phyloP scores from a whole-genome alignment of 2,888 invertebrate genomes.

The Homarus gammarus region DNA sequence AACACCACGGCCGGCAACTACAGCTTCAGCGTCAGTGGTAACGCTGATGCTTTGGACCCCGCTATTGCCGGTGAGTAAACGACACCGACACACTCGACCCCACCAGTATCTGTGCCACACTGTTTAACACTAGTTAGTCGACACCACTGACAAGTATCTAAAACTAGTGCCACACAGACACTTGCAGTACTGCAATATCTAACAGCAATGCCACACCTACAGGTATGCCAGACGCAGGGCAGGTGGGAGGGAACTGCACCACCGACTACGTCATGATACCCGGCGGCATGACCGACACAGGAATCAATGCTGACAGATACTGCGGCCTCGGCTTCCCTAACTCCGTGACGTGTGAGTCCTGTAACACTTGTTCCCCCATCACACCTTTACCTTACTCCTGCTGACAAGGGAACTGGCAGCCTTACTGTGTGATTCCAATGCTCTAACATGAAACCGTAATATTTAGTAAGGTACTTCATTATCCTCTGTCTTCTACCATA shows the following conservation, averaged over 20 bases:
- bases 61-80: constrained; percentile 81
- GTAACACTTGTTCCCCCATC: too few relatives aligned
- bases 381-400: too few relatives aligned
- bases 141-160: not conserved
- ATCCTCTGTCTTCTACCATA: not conserved
- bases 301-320: constrained; percentile 83
- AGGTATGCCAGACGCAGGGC: constrained; percentile 19
- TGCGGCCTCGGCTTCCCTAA: constrained; percentile 87
- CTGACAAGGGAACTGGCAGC: too few relatives aligned
- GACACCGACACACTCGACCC: not conserved
- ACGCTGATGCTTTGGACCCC: constrained; percentile 84
- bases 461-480: too few relatives aligned
- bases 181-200: not conserved
- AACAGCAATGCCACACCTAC: not conserved
- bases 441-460: too few relatives aligned
- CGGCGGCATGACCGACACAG: constrained; percentile 74
- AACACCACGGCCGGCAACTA: constrained; percentile 81
- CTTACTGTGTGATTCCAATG: too few relatives aligned
- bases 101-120: too few relatives aligned
- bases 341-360: constrained; percentile 83
- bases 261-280: constrained; percentile 89
- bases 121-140: too few relatives aligned
- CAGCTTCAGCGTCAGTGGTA: constrained; percentile 87
- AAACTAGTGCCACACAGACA: not conserved
- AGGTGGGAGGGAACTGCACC: constrained; percentile 81